These are phyloP conservation scores for Lepidothrix coronata DNA, from an alignment of 2,113 vertebrate species.

Conservation along the genomic window DNA sequence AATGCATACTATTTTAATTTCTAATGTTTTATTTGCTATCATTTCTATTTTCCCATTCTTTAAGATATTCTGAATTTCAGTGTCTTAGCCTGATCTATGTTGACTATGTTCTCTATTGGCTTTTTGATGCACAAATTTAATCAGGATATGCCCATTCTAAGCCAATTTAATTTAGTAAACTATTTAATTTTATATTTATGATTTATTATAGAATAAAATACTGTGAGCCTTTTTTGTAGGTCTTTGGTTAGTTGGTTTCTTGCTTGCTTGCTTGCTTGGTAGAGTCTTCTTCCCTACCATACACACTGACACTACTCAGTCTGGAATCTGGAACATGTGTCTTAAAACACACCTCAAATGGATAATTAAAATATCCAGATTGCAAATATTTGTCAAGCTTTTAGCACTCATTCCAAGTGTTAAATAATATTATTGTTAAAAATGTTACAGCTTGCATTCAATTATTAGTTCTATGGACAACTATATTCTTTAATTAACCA, in stretches of 20 bases:
- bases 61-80: background rate
- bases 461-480: background rate
- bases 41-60: background rate
- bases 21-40: background rate
- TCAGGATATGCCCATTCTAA: background rate
- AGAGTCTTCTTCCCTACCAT: background rate
- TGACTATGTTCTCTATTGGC: background rate
- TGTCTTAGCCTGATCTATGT: background rate
- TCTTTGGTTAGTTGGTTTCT: accelerated
- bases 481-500: background rate
- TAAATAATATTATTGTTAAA: background rate
- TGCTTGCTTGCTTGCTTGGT: background rate
- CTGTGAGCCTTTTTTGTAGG: background rate
- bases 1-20: background rate
- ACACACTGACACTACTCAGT: background rate
- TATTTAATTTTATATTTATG: background rate
- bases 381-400: background rate
- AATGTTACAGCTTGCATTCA: background rate
- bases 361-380: background rate
- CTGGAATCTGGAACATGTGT: background rate
- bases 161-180: background rate
- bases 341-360: background rate
- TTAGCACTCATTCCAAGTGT: background rate
- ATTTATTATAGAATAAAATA: background rate
- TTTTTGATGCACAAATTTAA: background rate